Percentiles rank a stretch among this genome's conserved stretches.
These are phyloP conservation scores for Brachyalestes nurse DNA, from an alignment of 2,797 vertebrate species.

Conservation along the genomic window DNA sequence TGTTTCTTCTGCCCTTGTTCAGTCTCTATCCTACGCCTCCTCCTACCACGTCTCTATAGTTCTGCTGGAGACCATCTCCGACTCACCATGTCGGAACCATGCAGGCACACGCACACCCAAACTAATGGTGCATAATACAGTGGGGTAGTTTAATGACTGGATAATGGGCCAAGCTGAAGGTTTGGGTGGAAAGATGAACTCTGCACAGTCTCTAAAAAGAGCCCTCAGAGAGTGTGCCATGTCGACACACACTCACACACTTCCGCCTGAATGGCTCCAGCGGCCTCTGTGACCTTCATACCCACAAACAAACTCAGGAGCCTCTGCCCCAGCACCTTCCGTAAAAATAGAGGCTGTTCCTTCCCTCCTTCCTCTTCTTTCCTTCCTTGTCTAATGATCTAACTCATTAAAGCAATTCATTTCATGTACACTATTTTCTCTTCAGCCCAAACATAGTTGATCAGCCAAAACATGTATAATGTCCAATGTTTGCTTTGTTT, in stretches of 20 bases:
- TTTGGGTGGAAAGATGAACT: slow-evolving; percentile 48
- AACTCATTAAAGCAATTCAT: neutral
- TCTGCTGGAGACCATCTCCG: slow-evolving; percentile 24
- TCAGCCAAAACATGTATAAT: neutral
- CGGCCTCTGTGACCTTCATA: slow-evolving; percentile 53
- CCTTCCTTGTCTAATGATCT: slow-evolving; percentile 50
- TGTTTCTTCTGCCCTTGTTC: slow-evolving; percentile 44
- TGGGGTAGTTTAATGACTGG: slow-evolving; percentile 46
- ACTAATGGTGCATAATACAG: slow-evolving; percentile 43
- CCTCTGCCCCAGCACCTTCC: slow-evolving; percentile 33
- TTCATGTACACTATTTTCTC: neutral
- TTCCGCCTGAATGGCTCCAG: slow-evolving; percentile 31
- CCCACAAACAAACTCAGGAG: slow-evolving; percentile 41
- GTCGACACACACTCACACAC: slow-evolving; percentile 33
- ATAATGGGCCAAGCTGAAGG: slow-evolving; percentile 38
- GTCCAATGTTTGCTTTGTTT: neutral
- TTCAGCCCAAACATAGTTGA: neutral
- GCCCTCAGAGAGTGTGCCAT: slow-evolving; percentile 29
- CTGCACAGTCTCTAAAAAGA: slow-evolving; percentile 31
- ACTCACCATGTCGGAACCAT: slow-evolving; percentile 37
- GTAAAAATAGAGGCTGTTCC: slow-evolving; percentile 50
- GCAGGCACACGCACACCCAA: slow-evolving; percentile 21
- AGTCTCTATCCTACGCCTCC: slow-evolving; percentile 27
- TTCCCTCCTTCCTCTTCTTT: slow-evolving; percentile 47
- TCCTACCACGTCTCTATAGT: slow-evolving; percentile 29